Evolutionary conservation across 92 coral and sea anemone species (phyloP), one percentile per base, ranked within the genome.

Genomic region (Zoanthus sansibaricus): DNA sequence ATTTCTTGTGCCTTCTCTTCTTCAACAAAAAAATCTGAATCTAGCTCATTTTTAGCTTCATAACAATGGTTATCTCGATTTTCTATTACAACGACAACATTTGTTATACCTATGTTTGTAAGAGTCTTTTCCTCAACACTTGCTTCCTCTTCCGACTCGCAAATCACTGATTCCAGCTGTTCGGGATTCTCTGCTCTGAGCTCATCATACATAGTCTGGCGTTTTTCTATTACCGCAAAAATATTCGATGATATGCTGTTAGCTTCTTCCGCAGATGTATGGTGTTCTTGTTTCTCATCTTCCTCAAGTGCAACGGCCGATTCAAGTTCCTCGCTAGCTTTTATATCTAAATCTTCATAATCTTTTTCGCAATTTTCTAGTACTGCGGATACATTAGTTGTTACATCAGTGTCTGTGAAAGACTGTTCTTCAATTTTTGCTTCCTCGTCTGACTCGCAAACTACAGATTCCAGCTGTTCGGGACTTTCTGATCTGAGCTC

Each of bases 121-220:
- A 59, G 46, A 11, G 31, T 31, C 30, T 37, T 61, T 71, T 87
- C 82, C 47, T 88, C 87, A 31, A 42, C 87, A 64, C 79, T 72
- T 72, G 55, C 21, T 44, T 78, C 58, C 72, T 78, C 84, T 66
- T 78, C 49, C 44, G 84, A 78, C 3, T 55, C 33, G 17, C 72
- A 33, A 14, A 78, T 30, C 20, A 18, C 84, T 8, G 47, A 25
- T 56, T 90, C 93, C 3, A 5, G 83, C 15, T 86, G 83, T 74
- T 86, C 84, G 30, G 62, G 68, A 56, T 83, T 90, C 37, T 75
- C 82, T 48, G 87, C 14, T 86, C 79, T 68, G 5, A 5, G n/a
- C 9, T 44, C 32, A 44, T 73, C 77, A 73, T 46, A 73, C 13
- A 73, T 73, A 13, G 77, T 73, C 15, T 0, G 42, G 58, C 77